Conservation (phyloP, 2,888 invertebrate species). For the Tolmerus cingulatus region DNA sequence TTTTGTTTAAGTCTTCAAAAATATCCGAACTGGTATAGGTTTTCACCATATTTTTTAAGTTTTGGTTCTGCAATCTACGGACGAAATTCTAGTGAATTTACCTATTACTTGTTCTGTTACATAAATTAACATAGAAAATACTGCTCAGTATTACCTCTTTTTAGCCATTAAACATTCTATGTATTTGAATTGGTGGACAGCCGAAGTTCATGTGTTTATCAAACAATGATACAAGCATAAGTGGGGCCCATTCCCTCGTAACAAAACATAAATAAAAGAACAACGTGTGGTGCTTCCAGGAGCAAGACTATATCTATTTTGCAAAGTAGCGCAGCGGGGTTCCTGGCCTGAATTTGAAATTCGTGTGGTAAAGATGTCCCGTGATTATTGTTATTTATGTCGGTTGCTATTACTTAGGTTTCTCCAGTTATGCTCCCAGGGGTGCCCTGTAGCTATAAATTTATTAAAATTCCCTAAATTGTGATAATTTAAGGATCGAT, state of each 20-base stretch:
- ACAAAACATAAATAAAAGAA: not conserved
- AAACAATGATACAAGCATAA: not conserved
- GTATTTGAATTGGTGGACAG: not conserved
- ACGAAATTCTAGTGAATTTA: too few species aligned
- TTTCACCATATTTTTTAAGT: too few species aligned
- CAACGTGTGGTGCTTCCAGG: not conserved
- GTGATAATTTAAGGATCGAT: slow-evolving; percentile 5
- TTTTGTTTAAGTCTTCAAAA: too few species aligned
- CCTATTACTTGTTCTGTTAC: too few species aligned
- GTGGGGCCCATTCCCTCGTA: not conserved
- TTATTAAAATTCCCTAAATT: slow-evolving; percentile 22
- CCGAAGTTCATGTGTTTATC: not conserved
- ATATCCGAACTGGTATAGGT: too few species aligned
- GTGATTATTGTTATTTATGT: not conserved
- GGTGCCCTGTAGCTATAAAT: not conserved
- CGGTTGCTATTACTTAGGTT: not conserved
- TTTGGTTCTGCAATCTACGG: too few species aligned
- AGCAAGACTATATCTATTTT: not conserved
- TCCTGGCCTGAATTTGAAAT: not conserved
- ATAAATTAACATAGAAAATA: too few species aligned
- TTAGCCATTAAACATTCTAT: not conserved
- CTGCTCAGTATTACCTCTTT: too few species aligned
- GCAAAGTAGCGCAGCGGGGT: not conserved
- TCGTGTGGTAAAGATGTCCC: not conserved
- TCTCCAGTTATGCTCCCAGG: not conserved